Percentiles rank a stretch among this genome's conserved stretches.
Evolutionary conservation across 1,140 invertebrate species (phyloP).

Genomic region (Drosophila asahinai): DNA sequence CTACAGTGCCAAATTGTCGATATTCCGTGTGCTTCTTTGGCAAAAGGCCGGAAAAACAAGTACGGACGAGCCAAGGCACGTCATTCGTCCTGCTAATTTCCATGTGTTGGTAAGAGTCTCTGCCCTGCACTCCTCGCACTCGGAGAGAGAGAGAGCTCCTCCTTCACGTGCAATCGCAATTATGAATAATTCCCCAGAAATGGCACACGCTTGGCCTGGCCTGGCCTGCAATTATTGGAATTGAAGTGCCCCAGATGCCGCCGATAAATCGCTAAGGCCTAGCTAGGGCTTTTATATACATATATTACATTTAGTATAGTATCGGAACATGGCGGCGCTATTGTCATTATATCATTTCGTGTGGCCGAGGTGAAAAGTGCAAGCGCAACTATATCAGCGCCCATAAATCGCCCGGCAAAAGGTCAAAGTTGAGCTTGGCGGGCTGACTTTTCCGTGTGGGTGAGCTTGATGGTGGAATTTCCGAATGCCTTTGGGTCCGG

Average conservation of each 20-base stretch:
- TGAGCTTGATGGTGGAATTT: conserved; percentile 2
- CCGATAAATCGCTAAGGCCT: conserved; percentile 41
- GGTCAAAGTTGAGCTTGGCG: conserved; percentile 49
- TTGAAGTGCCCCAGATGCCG: conserved; percentile 61
- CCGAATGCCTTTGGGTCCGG: not conserved
- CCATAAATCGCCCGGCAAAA: conserved; percentile 54
- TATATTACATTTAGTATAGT: conserved; percentile 10
- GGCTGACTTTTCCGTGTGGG: conserved; percentile 9
- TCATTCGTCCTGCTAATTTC: conserved; percentile 40
- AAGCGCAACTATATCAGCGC: conserved; percentile 53
- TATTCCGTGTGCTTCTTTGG: conserved; percentile 60
- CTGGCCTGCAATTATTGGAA: conserved; percentile 72
- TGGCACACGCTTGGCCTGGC: conserved; percentile 58
- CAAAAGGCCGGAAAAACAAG: conserved; percentile 33
- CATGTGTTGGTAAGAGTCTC: not conserved
- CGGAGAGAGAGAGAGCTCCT: not conserved
- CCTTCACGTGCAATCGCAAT: conserved; percentile 68
- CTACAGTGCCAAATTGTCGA: conserved; percentile 79
- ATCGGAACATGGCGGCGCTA: conserved; percentile 29
- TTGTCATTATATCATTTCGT: conserved; percentile 52
- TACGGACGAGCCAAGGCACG: conserved; percentile 46
- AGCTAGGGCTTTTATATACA: not conserved
- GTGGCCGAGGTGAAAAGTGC: conserved; percentile 43
- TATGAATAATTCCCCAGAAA: conserved; percentile 80
- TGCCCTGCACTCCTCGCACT: conserved; percentile 6